A percentile compares a stretch with the other conserved stretches of the same genome.
These are phyloP conservation scores for Riptortus pedestris DNA, from an alignment of 1,140 invertebrate species.

Conservation along the genomic window DNA sequence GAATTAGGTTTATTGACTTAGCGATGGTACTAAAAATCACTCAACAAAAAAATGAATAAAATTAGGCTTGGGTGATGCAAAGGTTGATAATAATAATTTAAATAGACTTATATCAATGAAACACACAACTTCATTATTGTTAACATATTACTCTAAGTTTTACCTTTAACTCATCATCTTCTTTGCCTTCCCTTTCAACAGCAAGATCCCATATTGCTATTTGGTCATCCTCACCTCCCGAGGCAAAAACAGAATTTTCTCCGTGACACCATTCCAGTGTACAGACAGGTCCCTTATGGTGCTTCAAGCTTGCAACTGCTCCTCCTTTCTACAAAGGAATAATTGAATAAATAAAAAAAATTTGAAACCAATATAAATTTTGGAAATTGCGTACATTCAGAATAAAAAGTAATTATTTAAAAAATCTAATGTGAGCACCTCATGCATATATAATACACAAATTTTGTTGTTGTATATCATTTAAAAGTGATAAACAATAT, in stretches of 20 bases:
- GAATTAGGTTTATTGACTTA: too few relatives aligned
- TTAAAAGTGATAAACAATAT: too few relatives aligned
- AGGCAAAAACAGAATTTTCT: conserved; percentile 86
- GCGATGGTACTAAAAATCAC: too few relatives aligned
- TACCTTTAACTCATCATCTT: conserved; percentile 49
- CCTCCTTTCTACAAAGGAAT: conserved; percentile 42
- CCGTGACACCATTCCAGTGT: conserved; percentile 94
- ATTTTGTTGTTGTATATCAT: too few relatives aligned
- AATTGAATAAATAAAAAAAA: not conserved
- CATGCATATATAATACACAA: too few relatives aligned
- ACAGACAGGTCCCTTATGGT: conserved; percentile 83
- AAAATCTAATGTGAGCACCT: not conserved
- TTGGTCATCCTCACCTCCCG: conserved; percentile 88
- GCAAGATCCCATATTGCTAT: conserved; percentile 95
- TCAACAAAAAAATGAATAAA: too few relatives aligned
- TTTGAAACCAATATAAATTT: not conserved
- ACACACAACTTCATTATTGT: too few relatives aligned
- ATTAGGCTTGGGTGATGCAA: too few relatives aligned
- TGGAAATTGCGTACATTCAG: not conserved
- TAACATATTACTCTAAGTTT: too few relatives aligned
- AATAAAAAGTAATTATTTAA: not conserved
- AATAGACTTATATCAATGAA: too few relatives aligned
- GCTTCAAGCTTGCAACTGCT: conserved; percentile 86
- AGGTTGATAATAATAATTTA: too few relatives aligned
- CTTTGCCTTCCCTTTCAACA: conserved; percentile 65